These are phyloP conservation scores for Clavelina lepadiformis DNA, from an alignment of 23 tunicate species.

Conservation along the genomic window DNA sequence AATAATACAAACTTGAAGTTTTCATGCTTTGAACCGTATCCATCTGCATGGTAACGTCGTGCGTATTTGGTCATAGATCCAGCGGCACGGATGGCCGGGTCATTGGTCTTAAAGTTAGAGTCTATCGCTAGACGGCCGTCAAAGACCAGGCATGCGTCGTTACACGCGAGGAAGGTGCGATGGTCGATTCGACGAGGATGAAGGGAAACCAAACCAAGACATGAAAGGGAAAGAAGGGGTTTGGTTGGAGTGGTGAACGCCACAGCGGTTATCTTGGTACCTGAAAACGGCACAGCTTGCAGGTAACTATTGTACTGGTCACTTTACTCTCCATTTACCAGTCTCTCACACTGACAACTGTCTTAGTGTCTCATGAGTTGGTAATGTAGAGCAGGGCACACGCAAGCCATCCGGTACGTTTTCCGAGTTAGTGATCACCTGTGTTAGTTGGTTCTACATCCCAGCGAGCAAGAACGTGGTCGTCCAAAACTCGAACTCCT, in stretches of 20 bases:
- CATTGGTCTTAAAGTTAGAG: conserved; percentile 70
- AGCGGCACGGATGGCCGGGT: conserved; percentile 78
- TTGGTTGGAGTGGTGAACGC: conserved; percentile 64
- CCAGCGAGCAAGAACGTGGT: conserved; percentile 57
- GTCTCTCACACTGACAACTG: not conserved
- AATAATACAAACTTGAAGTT: conserved; percentile 40
- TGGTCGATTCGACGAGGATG: conserved; percentile 76
- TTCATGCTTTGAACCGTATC: conserved; percentile 41
- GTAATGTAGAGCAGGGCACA: not conserved
- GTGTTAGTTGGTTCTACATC: conserved; percentile 4
- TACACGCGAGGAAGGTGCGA: conserved; percentile 57
- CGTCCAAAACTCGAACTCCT: conserved; percentile 49
- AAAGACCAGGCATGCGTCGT: conserved; percentile 88
- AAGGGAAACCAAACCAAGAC: conserved; percentile 57
- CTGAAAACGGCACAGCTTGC: no score
- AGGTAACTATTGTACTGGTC: no score
- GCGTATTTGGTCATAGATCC: conserved; percentile 92
- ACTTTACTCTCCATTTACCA: no score
- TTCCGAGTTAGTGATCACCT: no score
- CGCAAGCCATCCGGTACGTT: not conserved
- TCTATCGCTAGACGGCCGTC: conserved; percentile 91
- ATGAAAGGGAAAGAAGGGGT: conserved; percentile 44
- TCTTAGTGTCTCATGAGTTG: not conserved
- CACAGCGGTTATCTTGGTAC: conserved; percentile 21
- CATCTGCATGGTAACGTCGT: conserved; percentile 89